A percentile compares a stretch with the other conserved stretches of the same genome.
phyloP scores from a whole-genome alignment of 2,113 vertebrate species.

The Narcine bancroftii region DNA sequence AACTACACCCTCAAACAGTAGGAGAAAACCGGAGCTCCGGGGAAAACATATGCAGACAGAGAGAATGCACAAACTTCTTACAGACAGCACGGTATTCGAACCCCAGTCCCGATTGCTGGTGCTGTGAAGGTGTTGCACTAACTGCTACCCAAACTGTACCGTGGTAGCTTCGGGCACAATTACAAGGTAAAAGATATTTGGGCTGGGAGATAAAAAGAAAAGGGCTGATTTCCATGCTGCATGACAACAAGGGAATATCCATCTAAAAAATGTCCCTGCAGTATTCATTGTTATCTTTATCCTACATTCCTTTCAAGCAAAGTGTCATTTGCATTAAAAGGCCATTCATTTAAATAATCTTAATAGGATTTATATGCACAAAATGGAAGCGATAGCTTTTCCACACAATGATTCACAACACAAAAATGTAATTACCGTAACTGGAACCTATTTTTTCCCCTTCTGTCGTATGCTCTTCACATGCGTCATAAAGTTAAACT shows the following conservation, averaged over 20 bases:
- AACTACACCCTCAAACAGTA: no score
- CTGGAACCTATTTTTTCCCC: neutral
- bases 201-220: no score
- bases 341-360: neutral
- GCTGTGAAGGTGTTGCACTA: no score
- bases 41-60: no score
- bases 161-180: no score
- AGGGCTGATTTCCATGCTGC: no score
- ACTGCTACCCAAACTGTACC: no score
- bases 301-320: neutral
- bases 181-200: no score
- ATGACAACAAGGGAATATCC: neutral
- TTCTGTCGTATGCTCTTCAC: neutral
- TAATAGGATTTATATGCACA: neutral
- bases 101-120: no score
- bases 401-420: neutral
- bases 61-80: no score
- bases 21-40: no score
- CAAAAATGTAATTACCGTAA: neutral
- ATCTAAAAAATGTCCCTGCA: neutral
- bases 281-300: neutral
- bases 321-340: neutral
- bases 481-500: neutral
- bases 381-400: neutral
- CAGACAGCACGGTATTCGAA: no score